phyloP scores from a whole-genome alignment of 2,797 vertebrate species.

The Sebastolobus alascanus region DNA sequence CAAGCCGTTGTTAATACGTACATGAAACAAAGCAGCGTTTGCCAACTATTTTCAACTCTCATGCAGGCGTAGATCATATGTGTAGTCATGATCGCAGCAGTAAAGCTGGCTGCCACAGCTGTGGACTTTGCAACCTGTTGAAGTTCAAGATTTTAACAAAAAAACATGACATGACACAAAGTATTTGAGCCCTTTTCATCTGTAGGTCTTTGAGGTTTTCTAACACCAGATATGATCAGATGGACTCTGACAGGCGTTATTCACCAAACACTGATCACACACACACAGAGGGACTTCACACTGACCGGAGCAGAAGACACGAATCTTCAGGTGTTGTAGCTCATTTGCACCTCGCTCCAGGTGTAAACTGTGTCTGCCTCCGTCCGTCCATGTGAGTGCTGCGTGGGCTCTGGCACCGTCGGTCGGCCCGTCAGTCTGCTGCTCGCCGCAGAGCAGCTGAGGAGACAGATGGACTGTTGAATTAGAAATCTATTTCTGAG shows the following conservation, averaged over 20 bases:
- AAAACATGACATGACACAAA: neutral
- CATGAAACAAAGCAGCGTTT: no score
- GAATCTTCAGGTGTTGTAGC: constrained; percentile 3
- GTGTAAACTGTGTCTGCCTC: constrained; percentile 31
- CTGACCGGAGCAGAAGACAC: constrained; percentile 14
- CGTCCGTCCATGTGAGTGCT: constrained; percentile 35
- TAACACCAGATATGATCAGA: neutral
- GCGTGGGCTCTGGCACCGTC: constrained; percentile 49
- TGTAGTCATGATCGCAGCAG: neutral
- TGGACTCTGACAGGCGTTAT: neutral
- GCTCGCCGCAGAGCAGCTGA: constrained; percentile 53
- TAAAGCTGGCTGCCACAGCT: neutral
- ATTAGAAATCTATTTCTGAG: constrained; percentile 53
- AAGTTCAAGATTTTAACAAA: neutral
- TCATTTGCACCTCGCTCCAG: constrained; percentile 17
- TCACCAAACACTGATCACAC: neutral
- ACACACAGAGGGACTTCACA: neutral
- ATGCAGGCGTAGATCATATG: neutral
- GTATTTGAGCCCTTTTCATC: neutral
- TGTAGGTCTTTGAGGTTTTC: neutral
- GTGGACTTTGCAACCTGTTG: neutral
- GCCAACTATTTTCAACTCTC: neutral
- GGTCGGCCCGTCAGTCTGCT: constrained; percentile 18
- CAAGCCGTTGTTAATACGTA: no score
- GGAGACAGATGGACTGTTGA: constrained; percentile 70